A percentile compares a stretch with the other conserved stretches of the same genome.
Conservation (phyloP, 1,140 invertebrate species). For the Drosophila asahinai region DNA sequence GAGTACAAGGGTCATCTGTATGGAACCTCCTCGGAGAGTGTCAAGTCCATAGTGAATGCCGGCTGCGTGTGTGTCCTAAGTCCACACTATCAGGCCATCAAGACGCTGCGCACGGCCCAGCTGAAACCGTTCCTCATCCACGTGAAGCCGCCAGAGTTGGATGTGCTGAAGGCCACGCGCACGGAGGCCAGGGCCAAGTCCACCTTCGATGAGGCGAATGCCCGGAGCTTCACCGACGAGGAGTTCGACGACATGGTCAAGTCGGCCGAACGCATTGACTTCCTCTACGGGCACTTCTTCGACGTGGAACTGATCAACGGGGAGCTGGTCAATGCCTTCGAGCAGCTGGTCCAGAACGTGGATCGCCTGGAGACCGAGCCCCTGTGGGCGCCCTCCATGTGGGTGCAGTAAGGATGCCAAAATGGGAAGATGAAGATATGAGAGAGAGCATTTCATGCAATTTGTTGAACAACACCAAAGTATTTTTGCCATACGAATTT, state of each 20-base stretch:
- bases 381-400: constrained; percentile 97
- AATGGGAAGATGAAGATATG: not conserved
- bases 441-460: constrained; percentile 30
- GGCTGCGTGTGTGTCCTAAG: constrained; percentile 95
- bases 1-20: constrained; percentile 99
- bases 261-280: constrained; percentile 95
- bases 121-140: constrained; percentile 98
- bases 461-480: constrained; percentile 72
- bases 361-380: constrained; percentile 96
- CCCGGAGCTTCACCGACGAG: constrained; percentile 96
- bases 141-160: constrained; percentile 95
- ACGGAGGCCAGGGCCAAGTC: constrained; percentile 93
- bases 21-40: constrained; percentile 96
- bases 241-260: constrained; percentile 96
- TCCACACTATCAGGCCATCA: constrained; percentile 97
- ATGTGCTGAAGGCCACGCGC: constrained; percentile 93
- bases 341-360: constrained; percentile 93
- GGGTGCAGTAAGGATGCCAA: constrained; percentile 91
- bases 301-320: constrained; percentile 97
- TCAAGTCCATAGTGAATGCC: constrained; percentile 94
- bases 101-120: constrained; percentile 94
- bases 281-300: constrained; percentile 97
- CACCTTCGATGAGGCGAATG: constrained; percentile 95
- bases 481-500: constrained; percentile 82
- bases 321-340: constrained; percentile 94